Evolutionary conservation across 2,888 invertebrate species (phyloP).

Genomic region (Lathronympha strigana): DNA sequence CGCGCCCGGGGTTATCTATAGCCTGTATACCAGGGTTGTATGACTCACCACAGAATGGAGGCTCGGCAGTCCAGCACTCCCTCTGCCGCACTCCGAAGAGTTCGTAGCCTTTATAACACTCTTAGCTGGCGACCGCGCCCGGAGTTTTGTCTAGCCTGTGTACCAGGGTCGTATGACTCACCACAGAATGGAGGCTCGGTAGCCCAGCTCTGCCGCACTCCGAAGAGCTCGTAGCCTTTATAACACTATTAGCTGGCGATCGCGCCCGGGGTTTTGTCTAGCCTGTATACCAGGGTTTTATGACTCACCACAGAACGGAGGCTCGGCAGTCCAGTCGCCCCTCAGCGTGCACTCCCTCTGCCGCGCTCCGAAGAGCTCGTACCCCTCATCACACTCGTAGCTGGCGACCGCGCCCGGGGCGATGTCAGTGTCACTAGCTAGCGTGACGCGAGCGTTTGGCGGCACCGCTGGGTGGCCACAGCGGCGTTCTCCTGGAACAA

Average conservation of each 20-base stretch:
- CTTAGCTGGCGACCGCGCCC: too few relatives aligned
- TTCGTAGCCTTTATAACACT: too few relatives aligned
- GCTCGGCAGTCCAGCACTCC: too few relatives aligned
- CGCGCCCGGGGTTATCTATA: conserved; percentile 83
- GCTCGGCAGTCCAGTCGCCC: conserved; percentile 91
- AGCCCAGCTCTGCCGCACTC: conserved; percentile 89
- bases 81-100: too few relatives aligned
- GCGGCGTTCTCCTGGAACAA: conserved; percentile 72
- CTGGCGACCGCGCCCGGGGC: conserved; percentile 86
- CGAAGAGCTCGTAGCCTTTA: conserved; percentile 95
- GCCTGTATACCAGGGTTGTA: too few relatives aligned
- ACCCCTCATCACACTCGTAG: conserved; percentile 94
- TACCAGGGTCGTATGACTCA: too few relatives aligned
- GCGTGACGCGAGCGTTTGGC: conserved; percentile 89
- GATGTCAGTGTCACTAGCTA: conserved; percentile 82
- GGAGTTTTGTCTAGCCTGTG: too few relatives aligned
- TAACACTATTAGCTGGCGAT: conserved; percentile 92
- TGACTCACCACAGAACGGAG: conserved; percentile 92
- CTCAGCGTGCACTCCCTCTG: conserved; percentile 88
- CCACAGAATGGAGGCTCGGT: conserved; percentile 81
- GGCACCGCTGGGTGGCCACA: conserved; percentile 95
- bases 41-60: too few relatives aligned
- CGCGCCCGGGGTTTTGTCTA: conserved; percentile 77
- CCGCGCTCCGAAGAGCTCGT: conserved; percentile 92
- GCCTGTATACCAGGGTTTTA: background rate